These are phyloP conservation scores for Andrena marginata DNA, from an alignment of 2,888 invertebrate genomes.

Conservation along the genomic window DNA sequence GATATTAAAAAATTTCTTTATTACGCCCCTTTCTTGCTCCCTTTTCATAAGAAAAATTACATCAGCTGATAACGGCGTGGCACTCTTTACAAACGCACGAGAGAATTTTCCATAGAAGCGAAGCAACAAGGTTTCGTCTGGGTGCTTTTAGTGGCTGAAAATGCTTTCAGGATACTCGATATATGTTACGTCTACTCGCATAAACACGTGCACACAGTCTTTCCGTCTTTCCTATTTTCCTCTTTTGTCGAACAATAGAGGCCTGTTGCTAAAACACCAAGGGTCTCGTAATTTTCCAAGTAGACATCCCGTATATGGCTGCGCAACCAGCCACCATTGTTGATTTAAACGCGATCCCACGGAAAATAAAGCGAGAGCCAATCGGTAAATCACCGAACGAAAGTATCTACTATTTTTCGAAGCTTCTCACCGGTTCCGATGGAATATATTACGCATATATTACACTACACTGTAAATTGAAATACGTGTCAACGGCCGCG, in stretches of 20 bases:
- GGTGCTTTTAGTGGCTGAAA: conserved; percentile 53
- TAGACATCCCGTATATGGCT: background rate
- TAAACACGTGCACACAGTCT: background rate
- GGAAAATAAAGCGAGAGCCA: conserved; percentile 4
- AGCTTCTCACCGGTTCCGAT: background rate
- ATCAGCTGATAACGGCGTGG: background rate
- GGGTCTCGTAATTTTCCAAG: conserved; percentile 31
- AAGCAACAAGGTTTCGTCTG: conserved; percentile 27
- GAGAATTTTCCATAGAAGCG: conserved; percentile 16
- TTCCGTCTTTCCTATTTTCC: conserved; percentile 9
- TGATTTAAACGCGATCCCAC: conserved; percentile 8
- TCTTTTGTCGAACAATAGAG: conserved; percentile 14
- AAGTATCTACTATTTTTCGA: conserved; percentile 2
- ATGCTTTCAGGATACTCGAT: conserved; percentile 54
- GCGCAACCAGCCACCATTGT: background rate
- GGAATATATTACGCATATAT: background rate
- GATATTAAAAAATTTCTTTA: background rate
- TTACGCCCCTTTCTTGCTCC: background rate
- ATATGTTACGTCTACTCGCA: conserved; percentile 22
- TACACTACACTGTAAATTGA: background rate
- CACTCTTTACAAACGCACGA: background rate
- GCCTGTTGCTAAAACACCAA: conserved; percentile 24
- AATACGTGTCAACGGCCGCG: background rate
- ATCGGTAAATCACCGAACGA: conserved; percentile 4
- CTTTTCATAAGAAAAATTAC: conserved; percentile 6